phyloP scores from a whole-genome alignment of 2,797 vertebrate genomes.

The Leptodactylus fallax region DNA sequence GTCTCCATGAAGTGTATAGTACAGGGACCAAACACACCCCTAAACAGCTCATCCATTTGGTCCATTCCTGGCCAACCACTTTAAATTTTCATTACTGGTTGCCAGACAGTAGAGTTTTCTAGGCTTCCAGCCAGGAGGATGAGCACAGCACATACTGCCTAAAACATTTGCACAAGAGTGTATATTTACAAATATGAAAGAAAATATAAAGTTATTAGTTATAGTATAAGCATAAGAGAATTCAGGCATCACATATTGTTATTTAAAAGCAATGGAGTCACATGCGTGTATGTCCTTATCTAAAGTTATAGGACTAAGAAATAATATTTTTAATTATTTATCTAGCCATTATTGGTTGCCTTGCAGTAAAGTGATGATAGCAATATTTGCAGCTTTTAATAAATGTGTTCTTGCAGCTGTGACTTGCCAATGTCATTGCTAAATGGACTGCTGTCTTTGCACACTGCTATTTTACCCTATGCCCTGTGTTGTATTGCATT shows the following conservation, averaged over 20 bases:
- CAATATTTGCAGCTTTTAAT: slow-evolving; percentile 15
- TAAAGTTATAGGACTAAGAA: neutral
- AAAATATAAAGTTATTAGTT: neutral
- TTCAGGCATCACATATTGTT: neutral
- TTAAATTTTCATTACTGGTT: too few relatives aligned
- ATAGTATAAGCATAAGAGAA: neutral
- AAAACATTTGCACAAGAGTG: too few relatives aligned
- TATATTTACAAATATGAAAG: neutral
- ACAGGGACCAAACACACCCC: too few relatives aligned
- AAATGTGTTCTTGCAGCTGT: slow-evolving; percentile 6
- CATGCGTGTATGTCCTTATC: neutral
- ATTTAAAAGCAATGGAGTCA: neutral
- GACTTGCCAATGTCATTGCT: slow-evolving; percentile 17
- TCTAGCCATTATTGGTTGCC: neutral
- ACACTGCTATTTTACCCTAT: slow-evolving; percentile 36
- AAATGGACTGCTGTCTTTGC: slow-evolving; percentile 32
- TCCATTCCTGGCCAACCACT: too few relatives aligned
- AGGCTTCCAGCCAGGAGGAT: too few relatives aligned
- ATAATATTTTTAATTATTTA: slow-evolving; percentile 6
- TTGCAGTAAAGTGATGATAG: slow-evolving; percentile 1
- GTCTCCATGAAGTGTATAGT: too few relatives aligned
- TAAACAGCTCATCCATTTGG: too few relatives aligned
- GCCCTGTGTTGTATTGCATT: slow-evolving; percentile 21
- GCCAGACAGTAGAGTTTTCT: too few relatives aligned
- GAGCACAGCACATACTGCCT: too few relatives aligned